Evolutionary conservation across 2,113 vertebrate genomes (phyloP).

Genomic region (Formicarius rufipectus): DNA sequence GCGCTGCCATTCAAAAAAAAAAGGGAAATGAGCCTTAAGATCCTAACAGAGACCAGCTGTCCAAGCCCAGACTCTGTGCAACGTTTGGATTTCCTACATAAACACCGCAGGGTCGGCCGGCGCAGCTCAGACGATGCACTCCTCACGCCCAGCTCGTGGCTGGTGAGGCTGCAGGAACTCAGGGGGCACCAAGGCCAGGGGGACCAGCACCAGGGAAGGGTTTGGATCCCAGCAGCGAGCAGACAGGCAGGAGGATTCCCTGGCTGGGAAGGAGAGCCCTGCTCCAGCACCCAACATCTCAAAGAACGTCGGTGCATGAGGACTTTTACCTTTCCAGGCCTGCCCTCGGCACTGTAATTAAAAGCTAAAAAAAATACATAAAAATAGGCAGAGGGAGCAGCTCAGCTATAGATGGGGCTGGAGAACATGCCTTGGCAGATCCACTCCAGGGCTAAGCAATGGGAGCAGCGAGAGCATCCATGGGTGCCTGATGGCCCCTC

Average conservation of each 20-base stretch:
- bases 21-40: slow-evolving; percentile 63
- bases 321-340: background rate
- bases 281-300: slow-evolving; percentile 31
- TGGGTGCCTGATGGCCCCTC: background rate
- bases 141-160: background rate
- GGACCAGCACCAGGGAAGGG: too few species aligned
- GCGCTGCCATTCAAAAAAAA: slow-evolving; percentile 44
- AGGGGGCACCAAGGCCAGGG: rapidly evolving
- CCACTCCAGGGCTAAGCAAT: background rate
- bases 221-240: rapidly evolving
- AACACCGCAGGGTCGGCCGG: slow-evolving; percentile 28
- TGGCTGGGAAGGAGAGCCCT: background rate
- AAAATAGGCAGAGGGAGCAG: background rate
- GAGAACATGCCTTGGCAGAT: background rate
- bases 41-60: slow-evolving; percentile 74
- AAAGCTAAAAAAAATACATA: background rate
- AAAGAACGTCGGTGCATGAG: background rate
- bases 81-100: slow-evolving; percentile 75
- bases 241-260: background rate
- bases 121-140: background rate
- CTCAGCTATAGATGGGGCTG: rapidly evolving
- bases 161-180: background rate
- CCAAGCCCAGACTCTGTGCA: slow-evolving; percentile 22
- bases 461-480: rapidly evolving
- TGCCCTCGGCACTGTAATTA: background rate